Percentiles rank a stretch among this genome's conserved stretches.
Conservation (phyloP, 2,797 vertebrate species). For the Hoplostethus mediterraneus region DNA sequence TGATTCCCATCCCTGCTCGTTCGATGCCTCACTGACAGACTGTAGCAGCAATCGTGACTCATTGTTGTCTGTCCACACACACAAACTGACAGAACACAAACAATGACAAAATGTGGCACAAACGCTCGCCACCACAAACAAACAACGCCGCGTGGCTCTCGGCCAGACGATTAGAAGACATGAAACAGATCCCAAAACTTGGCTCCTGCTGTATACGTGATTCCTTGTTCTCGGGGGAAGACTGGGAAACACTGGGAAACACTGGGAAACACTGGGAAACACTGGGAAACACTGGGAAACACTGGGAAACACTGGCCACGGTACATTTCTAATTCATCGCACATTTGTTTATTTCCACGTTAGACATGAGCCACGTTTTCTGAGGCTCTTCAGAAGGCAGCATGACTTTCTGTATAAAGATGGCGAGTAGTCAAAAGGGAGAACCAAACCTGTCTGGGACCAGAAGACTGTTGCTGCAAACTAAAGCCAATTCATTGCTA, state of each 20-base stretch:
- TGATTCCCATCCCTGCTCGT: slow-evolving; percentile 46
- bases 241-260: not conserved
- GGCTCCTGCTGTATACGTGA: not conserved
- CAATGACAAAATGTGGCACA: slow-evolving; percentile 18
- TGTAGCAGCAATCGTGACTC: slow-evolving; percentile 55
- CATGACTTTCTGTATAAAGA: not conserved
- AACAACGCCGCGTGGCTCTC: not conserved
- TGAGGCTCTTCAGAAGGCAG: not conserved
- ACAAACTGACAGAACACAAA: slow-evolving; percentile 31
- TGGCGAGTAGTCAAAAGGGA: not conserved
- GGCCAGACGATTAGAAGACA: not conserved
- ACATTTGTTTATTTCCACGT: not conserved
- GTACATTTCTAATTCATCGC: not conserved
- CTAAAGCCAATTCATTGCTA: not conserved
- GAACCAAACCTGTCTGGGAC: not conserved
- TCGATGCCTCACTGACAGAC: slow-evolving; percentile 32
- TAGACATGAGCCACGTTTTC: not conserved
- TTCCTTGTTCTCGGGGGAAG: not conserved
- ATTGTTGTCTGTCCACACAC: slow-evolving; percentile 42
- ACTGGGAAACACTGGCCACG: no score
- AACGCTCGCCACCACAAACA: slow-evolving; percentile 32
- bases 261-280: no score
- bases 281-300: no score
- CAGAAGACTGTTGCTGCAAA: slow-evolving; percentile 2
- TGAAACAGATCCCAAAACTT: not conserved